These are phyloP conservation scores for Montipora foliosa DNA, from an alignment of 64 coral and sea anemone genomes.

Conservation along the genomic window DNA sequence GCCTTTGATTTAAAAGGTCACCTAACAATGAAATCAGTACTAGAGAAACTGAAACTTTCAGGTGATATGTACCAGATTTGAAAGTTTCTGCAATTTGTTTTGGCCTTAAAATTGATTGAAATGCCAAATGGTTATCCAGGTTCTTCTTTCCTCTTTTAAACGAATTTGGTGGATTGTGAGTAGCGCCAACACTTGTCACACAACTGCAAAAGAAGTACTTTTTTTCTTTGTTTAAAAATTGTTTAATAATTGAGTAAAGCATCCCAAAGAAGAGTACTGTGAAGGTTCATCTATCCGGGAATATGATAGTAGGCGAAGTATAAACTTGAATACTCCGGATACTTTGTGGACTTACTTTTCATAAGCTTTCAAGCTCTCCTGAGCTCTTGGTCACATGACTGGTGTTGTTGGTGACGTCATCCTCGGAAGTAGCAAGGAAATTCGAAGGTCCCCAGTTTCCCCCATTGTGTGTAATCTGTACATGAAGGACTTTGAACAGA, in stretches of 20 bases:
- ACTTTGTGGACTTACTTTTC: too few species aligned
- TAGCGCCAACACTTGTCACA: constrained; percentile 2
- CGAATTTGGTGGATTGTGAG: neutral
- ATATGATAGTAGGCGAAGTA: too few species aligned
- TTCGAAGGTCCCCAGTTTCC: too few species aligned
- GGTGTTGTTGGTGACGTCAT: too few species aligned
- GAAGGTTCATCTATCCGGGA: too few species aligned
- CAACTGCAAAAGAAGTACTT: neutral
- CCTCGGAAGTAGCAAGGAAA: too few species aligned
- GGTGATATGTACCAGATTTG: neutral
- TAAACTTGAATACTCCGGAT: too few species aligned
- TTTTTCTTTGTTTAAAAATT: neutral
- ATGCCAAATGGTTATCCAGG: neutral
- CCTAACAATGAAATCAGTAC: neutral
- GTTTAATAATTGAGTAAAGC: neutral
- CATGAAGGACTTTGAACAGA: too few species aligned
- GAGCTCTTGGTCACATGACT: too few species aligned
- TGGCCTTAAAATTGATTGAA: neutral
- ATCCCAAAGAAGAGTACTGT: neutral
- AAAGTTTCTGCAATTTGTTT: neutral
- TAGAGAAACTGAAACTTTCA: constrained; percentile 6
- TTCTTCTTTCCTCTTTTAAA: neutral
- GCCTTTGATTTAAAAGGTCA: neutral
- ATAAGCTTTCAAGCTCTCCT: too few species aligned
- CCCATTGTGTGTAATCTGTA: too few species aligned